Evolutionary conservation across 2,113 vertebrate species (phyloP), one percentile per base, ranked within the genome.

Genomic region (Zapornia atra): DNA sequence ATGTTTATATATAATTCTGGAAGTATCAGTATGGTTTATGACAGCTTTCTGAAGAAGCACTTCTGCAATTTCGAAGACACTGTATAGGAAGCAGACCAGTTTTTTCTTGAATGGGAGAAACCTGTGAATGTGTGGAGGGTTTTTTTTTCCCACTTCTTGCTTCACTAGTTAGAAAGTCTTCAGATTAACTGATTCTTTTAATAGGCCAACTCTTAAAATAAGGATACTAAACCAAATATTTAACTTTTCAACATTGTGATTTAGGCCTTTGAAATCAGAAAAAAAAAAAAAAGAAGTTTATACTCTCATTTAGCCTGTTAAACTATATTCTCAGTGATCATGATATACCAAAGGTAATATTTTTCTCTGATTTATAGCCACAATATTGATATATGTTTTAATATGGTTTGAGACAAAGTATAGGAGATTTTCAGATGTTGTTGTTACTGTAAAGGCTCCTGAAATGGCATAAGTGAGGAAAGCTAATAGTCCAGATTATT

Each of bases 401-500:
- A 56, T 53, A 82, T 54, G 11, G 84, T 93, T 77, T 73, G 71
- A 84, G 69, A 73, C 11, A 82, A 75, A 63, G 3, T 72, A 61
- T 7, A 38, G 4, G 17, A 91, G 46, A 68, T 60, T 68, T 94
- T 90, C 76, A 72, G 33, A 25, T 95, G 31, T 2, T 1, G 38
- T 83, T 72, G 31, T 79, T 85, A 83, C 69, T 94, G 51, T 88
- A 76, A 66, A 87, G 29, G 2, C 44, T 82, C 66, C 70, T 61
- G 31, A 89, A 94, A 82, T 61, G 11, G 18, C 16, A 54, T 24
- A 61, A 90, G 17, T 48, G 31, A 90, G 38, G 57, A 72, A 94
- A 94, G 33, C 24, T 94, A 82, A 85, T 77, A 90, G 60, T 77
- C 40, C 28, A 85, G 33, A 54, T 96, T 85, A 93, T 87, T 85